Evolutionary conservation across 2,113 vertebrate species (phyloP).

Genomic region (Etia nguti): DNA sequence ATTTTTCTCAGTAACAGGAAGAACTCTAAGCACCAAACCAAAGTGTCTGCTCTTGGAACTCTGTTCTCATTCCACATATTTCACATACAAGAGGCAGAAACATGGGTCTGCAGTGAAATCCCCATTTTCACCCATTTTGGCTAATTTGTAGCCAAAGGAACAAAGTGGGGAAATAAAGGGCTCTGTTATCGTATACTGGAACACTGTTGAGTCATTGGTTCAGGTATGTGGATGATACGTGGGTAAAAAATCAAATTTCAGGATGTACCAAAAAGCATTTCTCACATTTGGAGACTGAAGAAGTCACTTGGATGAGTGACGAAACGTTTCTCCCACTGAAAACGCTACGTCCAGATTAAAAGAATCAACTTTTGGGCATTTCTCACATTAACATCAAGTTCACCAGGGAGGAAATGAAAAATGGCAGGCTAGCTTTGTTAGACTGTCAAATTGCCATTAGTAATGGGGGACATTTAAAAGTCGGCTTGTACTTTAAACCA

Average conservation of each 20-base stretch:
- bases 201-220: not conserved
- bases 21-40: not conserved
- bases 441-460: not conserved
- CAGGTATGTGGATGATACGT: not conserved
- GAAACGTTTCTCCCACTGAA: too few species aligned
- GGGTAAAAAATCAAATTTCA: not conserved
- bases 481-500: not conserved
- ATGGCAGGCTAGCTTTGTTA: not conserved
- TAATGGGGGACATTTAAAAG: not conserved
- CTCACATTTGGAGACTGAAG: not conserved
- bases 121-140: not conserved
- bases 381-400: not conserved
- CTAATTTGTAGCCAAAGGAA: not conserved
- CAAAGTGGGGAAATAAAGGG: not conserved
- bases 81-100: not conserved
- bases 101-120: accelerated
- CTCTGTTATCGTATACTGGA: not conserved
- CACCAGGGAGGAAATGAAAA: not conserved
- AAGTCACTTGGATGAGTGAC: too few species aligned
- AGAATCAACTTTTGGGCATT: not conserved
- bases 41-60: not conserved
- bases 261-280: not conserved
- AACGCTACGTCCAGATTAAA: too few species aligned
- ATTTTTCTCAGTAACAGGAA: not conserved
- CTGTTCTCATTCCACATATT: not conserved